Evolutionary conservation across 2,888 invertebrate species (phyloP).

Genomic region (Capitulum mitella): DNA sequence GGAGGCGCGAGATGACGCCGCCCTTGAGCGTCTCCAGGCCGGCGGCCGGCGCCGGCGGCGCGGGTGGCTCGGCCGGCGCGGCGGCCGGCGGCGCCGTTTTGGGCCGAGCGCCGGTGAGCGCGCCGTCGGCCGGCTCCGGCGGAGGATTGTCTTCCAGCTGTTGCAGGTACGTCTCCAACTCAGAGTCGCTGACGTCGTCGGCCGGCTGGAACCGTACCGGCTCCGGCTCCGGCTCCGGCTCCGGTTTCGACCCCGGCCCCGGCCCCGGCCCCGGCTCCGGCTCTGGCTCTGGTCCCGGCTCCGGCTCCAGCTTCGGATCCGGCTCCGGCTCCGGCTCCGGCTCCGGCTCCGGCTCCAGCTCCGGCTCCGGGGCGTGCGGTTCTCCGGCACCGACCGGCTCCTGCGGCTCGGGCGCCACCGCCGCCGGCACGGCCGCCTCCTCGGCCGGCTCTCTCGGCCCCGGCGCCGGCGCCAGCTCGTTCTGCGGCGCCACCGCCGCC

Average conservation of each 20-base stretch:
- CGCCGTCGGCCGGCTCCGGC: neutral
- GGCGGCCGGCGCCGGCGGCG: neutral
- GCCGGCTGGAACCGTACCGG: neutral
- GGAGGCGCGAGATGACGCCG: constrained; percentile 10
- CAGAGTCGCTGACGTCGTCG: neutral
- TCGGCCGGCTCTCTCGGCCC: neutral
- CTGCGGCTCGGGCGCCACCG: too few relatives aligned
- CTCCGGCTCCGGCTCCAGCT: too few relatives aligned
- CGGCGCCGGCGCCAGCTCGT: neutral
- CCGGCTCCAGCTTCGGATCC: too few relatives aligned
- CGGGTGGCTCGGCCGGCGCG: neutral
- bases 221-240: neutral
- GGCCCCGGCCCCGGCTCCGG: too few relatives aligned
- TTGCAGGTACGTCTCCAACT: neutral
- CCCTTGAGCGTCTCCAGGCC: neutral
- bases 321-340: too few relatives aligned
- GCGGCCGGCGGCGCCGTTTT: neutral
- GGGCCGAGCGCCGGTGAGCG: neutral
- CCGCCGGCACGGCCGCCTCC: too few relatives aligned
- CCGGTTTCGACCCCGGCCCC: too few relatives aligned
- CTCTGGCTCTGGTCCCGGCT: too few relatives aligned
- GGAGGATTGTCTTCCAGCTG: neutral
- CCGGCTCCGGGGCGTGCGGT: too few relatives aligned
- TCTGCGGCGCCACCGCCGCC: neutral
- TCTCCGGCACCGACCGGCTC: too few relatives aligned